These are phyloP conservation scores for Dermolepida albohirtum DNA, from an alignment of 2,888 invertebrate genomes.

Conservation along the genomic window DNA sequence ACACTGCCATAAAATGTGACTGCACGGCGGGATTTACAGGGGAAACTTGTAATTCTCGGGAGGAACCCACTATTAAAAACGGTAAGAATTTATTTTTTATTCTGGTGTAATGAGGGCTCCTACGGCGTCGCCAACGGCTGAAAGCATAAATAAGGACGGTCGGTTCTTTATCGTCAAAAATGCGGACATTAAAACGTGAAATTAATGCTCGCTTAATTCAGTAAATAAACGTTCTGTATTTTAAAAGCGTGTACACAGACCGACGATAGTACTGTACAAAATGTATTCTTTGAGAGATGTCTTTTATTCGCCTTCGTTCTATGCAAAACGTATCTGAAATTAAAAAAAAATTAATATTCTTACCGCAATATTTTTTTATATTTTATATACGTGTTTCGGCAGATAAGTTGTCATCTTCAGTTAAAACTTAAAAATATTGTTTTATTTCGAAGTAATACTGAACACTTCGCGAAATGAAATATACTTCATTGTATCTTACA, in stretches of 20 bases:
- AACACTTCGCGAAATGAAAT: too few species aligned
- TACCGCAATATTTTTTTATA: too few species aligned
- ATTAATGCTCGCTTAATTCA: conserved; percentile 28
- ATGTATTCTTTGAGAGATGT: conserved; percentile 2
- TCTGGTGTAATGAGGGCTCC: conserved; percentile 12
- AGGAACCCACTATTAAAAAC: conserved; percentile 39
- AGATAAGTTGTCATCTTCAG: too few species aligned
- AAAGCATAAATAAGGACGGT: conserved; percentile 20
- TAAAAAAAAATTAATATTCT: too few species aligned
- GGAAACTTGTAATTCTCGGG: conserved; percentile 38
- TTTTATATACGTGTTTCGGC: too few species aligned
- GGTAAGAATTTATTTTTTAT: conserved; percentile 34
- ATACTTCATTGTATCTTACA: too few species aligned
- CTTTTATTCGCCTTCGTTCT: background rate
- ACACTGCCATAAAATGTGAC: conserved; percentile 47
- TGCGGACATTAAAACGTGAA: conserved; percentile 17
- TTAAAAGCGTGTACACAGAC: background rate
- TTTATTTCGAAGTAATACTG: too few species aligned
- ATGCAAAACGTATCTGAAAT: too few species aligned
- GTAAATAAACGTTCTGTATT: conserved; percentile 16
- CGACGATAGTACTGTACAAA: background rate
- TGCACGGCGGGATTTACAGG: conserved; percentile 48
- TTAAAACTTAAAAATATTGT: too few species aligned
- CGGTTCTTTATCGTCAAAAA: conserved; percentile 25
- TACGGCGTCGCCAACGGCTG: conserved; percentile 3